A percentile compares a stretch with the other conserved stretches of the same genome.
These are phyloP conservation scores for Brachionus asplanchnoidis DNA, from an alignment of 1,140 invertebrate genomes.

Conservation along the genomic window DNA sequence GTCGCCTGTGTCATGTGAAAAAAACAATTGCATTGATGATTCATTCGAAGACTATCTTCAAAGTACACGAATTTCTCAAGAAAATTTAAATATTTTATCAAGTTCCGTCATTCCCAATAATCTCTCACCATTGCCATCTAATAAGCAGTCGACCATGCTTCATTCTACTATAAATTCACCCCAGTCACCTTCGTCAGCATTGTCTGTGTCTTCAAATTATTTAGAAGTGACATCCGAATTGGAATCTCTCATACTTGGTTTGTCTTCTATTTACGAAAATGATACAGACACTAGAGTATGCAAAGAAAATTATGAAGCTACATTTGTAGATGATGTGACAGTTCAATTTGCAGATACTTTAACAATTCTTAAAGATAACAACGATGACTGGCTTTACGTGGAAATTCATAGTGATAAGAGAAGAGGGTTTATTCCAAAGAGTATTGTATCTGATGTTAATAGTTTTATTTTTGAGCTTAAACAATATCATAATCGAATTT, in stretches of 20 bases:
- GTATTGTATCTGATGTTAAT: neutral
- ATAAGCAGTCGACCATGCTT: neutral
- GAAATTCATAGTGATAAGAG: neutral
- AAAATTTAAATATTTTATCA: neutral
- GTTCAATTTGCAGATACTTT: constrained; percentile 27
- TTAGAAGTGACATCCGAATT: neutral
- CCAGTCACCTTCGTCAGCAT: neutral
- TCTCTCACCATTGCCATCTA: neutral
- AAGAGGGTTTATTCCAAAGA: neutral
- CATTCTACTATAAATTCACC: neutral
- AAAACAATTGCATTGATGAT: neutral
- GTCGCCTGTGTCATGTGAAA: neutral
- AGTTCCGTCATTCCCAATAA: neutral
- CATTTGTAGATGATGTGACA: constrained; percentile 7
- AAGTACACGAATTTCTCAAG: neutral
- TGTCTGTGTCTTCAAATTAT: neutral
- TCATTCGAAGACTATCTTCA: neutral
- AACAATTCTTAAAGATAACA: neutral
- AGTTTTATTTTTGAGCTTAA: neutral
- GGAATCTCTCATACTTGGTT: neutral
- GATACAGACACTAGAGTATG: neutral
- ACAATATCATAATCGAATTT: neutral
- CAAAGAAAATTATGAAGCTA: constrained; percentile 2
- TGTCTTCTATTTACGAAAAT: neutral
- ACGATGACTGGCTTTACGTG: constrained; percentile 29